phyloP scores from a whole-genome alignment of 2,113 vertebrate genomes.

The Ramphastos sulfuratus region DNA sequence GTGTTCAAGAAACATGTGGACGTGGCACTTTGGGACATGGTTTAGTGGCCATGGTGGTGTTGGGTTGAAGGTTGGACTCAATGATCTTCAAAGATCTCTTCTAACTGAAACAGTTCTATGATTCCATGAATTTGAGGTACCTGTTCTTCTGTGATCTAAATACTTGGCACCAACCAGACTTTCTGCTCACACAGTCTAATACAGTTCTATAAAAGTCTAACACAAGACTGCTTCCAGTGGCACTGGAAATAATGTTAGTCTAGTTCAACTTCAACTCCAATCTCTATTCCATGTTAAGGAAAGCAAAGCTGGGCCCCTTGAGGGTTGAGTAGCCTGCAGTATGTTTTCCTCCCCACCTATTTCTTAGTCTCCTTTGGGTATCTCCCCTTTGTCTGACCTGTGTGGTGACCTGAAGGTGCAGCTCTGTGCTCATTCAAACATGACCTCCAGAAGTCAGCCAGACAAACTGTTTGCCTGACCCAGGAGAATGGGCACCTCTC shows the following conservation, averaged over 20 bases:
- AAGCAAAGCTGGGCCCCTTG: neutral
- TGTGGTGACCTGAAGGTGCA: neutral
- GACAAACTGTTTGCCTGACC: neutral
- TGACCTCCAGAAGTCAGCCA: neutral
- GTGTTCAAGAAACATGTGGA: no score
- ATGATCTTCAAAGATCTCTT: no score
- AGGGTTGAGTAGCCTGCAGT: neutral
- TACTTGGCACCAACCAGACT: neutral
- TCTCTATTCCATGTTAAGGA: neutral
- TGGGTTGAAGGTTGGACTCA: no score
- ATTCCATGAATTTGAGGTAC: neutral
- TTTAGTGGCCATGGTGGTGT: no score
- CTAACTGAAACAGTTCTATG: no score
- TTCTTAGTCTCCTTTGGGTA: neutral
- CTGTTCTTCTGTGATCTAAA: neutral
- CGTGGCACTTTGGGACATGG: no score
- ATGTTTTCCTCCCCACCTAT: neutral
- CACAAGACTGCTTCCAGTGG: neutral
- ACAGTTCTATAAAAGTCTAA: neutral
- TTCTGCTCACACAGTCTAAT: neutral
- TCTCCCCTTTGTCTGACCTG: neutral
- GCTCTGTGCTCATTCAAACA: neutral
- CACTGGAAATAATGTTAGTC: neutral
- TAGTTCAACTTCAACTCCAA: neutral
- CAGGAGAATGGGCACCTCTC: neutral